A percentile compares a stretch with the other conserved stretches of the same genome.
Evolutionary conservation across 2,797 vertebrate species (phyloP).

Genomic region (Onychomys arenicola): DNA sequence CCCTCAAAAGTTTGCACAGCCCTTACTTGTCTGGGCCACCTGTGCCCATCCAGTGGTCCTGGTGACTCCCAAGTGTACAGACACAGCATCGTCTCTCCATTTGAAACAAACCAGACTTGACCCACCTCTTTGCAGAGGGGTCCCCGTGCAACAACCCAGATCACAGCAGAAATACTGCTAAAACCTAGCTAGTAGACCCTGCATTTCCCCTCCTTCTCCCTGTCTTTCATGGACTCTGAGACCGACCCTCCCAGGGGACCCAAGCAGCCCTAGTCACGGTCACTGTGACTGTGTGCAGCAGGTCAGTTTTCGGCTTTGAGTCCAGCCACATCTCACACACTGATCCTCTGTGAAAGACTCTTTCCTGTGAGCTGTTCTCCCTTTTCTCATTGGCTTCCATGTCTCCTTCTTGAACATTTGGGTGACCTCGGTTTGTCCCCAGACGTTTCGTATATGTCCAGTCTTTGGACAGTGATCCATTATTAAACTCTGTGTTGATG

Average conservation of each 20-base stretch:
- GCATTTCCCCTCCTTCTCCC: background rate
- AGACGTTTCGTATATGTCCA: background rate
- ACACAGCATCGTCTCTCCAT: background rate
- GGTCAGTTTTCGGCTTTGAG: background rate
- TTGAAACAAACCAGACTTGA: background rate
- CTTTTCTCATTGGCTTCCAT: background rate
- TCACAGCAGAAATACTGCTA: background rate
- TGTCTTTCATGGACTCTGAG: background rate
- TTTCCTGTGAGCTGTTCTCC: background rate
- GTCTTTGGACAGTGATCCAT: background rate
- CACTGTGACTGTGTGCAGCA: rapidly evolving
- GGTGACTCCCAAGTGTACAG: too few relatives aligned
- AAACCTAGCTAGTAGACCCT: background rate
- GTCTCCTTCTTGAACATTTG: background rate
- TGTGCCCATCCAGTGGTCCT: background rate
- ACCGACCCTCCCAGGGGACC: background rate
- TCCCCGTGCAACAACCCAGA: background rate
- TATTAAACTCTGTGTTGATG: background rate
- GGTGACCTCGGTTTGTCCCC: background rate
- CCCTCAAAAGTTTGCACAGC: too few relatives aligned
- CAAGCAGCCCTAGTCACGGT: background rate
- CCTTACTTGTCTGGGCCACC: background rate
- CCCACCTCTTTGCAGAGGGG: background rate
- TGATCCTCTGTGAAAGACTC: background rate
- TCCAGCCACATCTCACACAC: too few relatives aligned